Evolutionary conservation across 1,140 invertebrate genomes (phyloP).

Genomic region (Drosophila melanogaster): Release_6_plus_ISO1_MT NC_004354.4:3836501-3837000

Average conservation of each 20-base stretch:
- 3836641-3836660: background rate
- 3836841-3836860: constrained; percentile 57
- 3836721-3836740: constrained; percentile 44
- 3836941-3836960: constrained; percentile 18
- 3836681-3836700: constrained; percentile 78
- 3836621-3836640: constrained; percentile 21
- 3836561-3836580: constrained; percentile 7
- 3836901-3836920: constrained; percentile 23
- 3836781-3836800: constrained; percentile 32
- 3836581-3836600: constrained; percentile 43
- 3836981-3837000: background rate
- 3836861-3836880: constrained; percentile 39
- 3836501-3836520: constrained; percentile 25
- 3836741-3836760: constrained; percentile 21
- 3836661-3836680: constrained; percentile 81
- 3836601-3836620: constrained; percentile 18
- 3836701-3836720: constrained; percentile 64
- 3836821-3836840: constrained; percentile 84
- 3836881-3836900: constrained; percentile 11
- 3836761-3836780: constrained; percentile 46
- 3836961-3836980: constrained; percentile 3
- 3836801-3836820: constrained; percentile 79
- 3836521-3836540: constrained; percentile 55
- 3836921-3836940: constrained; percentile 21
- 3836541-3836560: constrained; percentile 48